These are phyloP conservation scores for Lysiphlebus fabarum DNA, from an alignment of 1,140 invertebrate species.

Conservation along the genomic window DNA sequence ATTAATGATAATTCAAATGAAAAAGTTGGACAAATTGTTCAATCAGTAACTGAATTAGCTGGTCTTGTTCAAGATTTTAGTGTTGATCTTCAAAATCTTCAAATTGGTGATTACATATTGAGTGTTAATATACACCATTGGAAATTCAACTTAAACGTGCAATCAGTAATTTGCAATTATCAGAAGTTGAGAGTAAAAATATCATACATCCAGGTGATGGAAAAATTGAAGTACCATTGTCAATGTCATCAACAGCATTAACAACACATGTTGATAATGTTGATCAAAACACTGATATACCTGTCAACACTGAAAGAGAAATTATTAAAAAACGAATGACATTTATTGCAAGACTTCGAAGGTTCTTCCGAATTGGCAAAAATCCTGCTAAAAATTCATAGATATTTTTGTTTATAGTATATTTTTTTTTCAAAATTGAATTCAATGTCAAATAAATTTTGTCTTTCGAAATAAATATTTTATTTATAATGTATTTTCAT, in stretches of 20 bases:
- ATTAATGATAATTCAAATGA: conserved; percentile 1
- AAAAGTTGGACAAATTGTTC: conserved; percentile 11
- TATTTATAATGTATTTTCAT: no score
- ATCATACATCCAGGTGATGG: background rate
- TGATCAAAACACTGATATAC: background rate
- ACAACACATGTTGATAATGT: background rate
- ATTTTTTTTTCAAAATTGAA: background rate
- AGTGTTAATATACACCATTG: conserved; percentile 21
- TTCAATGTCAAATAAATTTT: background rate
- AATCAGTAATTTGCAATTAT: background rate
- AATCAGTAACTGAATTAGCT: conserved; percentile 6
- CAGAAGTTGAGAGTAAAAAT: background rate
- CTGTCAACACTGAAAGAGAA: conserved; percentile 10
- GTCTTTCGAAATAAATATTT: no score
- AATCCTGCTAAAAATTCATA: conserved; percentile 31
- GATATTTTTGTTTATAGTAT: background rate
- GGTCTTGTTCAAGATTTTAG: conserved; percentile 8
- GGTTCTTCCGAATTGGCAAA: conserved; percentile 29
- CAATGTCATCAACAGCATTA: background rate
- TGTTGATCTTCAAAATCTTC: conserved; percentile 28
- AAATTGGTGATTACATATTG: conserved; percentile 35
- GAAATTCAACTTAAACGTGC: conserved; percentile 34
- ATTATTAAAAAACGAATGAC: conserved; percentile 23
- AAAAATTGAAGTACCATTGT: conserved; percentile 1
- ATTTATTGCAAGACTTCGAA: conserved; percentile 29